Evolutionary conservation across 2,113 vertebrate species (phyloP).

Genomic region (Microcebus murinus): DNA sequence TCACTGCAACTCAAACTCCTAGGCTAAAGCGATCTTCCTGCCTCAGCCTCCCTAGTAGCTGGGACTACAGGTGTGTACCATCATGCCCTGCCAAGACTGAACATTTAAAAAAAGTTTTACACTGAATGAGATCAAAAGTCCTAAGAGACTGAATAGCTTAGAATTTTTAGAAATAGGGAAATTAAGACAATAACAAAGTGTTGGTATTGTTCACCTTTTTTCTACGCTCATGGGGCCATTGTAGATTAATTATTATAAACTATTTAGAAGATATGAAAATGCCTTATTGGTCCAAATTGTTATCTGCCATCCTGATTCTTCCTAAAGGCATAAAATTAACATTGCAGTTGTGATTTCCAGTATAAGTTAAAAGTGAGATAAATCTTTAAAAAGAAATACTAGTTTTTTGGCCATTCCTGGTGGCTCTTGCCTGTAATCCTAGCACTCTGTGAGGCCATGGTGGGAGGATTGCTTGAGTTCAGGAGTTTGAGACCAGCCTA

Average conservation of each 20-base stretch:
- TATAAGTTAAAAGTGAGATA: conserved; percentile 9
- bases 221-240: background rate
- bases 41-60: background rate
- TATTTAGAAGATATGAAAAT: background rate
- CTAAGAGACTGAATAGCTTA: background rate
- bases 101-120: background rate
- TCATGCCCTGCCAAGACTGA: background rate
- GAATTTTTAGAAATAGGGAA: background rate
- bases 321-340: background rate
- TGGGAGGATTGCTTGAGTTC: too few relatives aligned
- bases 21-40: background rate
- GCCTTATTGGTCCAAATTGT: background rate
- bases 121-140: conserved; percentile 22
- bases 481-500: too few relatives aligned
- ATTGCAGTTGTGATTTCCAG: background rate
- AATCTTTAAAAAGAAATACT: background rate
- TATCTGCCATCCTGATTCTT: background rate
- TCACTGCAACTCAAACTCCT: background rate
- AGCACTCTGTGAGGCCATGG: too few relatives aligned
- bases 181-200: conserved; percentile 11
- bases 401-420: background rate
- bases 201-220: background rate
- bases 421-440: too few relatives aligned
- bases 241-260: background rate
- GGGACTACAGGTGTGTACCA: background rate